A percentile compares a stretch with the other conserved stretches of the same genome.
Evolutionary conservation across 2,888 invertebrate species (phyloP).

Genomic region (Aricia artaxerxes): DNA sequence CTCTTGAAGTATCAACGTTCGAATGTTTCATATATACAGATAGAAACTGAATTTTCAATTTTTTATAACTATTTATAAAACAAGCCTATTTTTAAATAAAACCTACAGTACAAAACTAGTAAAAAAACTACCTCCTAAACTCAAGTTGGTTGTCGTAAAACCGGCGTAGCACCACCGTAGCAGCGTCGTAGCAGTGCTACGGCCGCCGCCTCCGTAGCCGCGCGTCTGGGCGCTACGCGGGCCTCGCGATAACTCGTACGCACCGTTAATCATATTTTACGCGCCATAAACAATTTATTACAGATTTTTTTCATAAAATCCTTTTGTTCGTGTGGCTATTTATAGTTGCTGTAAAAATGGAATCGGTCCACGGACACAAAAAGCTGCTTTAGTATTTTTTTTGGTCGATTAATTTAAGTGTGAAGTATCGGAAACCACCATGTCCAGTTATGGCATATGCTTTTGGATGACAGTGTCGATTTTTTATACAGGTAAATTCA

Average conservation of each 20-base stretch:
- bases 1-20: not conserved
- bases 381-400: conserved; percentile 18
- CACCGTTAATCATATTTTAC: conserved; percentile 65
- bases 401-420: conserved; percentile 16
- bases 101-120: too few relatives aligned
- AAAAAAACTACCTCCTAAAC: not conserved
- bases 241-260: conserved; percentile 55
- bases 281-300: conserved; percentile 58
- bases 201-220: conserved; percentile 51
- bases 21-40: too few relatives aligned
- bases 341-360: conserved; percentile 42
- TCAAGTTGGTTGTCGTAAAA: conserved; percentile 17
- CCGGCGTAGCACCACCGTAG: conserved; percentile 39
- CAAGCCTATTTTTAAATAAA: too few relatives aligned
- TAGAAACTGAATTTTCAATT: too few relatives aligned
- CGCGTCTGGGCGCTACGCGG: conserved; percentile 54
- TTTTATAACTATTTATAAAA: too few relatives aligned
- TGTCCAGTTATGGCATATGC: conserved; percentile 46
- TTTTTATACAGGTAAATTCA: conserved; percentile 60
- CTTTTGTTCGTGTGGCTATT: conserved; percentile 43
- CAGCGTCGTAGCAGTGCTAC: conserved; percentile 57
- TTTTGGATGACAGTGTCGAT: conserved; percentile 59
- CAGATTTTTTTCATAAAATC: conserved; percentile 44
- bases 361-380: conserved; percentile 27
- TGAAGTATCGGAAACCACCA: conserved; percentile 29